These are phyloP conservation scores for Hymenopus coronatus DNA, from an alignment of 2,888 invertebrate species.

Conservation along the genomic window DNA sequence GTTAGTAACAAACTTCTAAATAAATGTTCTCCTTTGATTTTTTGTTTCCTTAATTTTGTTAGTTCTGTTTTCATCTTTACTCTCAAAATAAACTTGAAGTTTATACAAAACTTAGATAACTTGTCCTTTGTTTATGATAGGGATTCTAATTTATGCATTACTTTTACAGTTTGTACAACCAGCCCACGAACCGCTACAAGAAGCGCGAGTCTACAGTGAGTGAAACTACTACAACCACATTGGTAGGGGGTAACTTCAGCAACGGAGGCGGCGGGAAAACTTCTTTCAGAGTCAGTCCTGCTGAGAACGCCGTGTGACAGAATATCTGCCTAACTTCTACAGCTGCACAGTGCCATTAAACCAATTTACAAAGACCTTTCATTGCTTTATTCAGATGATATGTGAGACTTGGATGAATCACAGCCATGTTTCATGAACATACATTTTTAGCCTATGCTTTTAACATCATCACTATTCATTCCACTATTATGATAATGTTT, in stretches of 20 bases:
- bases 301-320: conserved; percentile 32
- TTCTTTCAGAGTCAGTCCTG: conserved; percentile 9
- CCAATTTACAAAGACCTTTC: background rate
- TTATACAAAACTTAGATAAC: no score
- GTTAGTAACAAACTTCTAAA: no score
- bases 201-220: conserved; percentile 78
- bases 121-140: no score
- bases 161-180: conserved; percentile 63
- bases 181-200: conserved; percentile 61
- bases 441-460: no score
- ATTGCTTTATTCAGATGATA: background rate
- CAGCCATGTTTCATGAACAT: background rate
- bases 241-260: conserved; percentile 54
- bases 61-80: no score
- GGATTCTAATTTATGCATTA: background rate
- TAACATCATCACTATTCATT: no score
- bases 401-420: background rate
- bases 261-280: conserved; percentile 15
- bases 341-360: background rate
- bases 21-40: no score
- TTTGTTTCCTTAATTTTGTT: no score
- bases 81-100: no score
- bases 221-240: conserved; percentile 75
- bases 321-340: background rate
- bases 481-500: no score